phyloP scores from a whole-genome alignment of 2,113 vertebrate species.

The Bujurquina vittata region DNA sequence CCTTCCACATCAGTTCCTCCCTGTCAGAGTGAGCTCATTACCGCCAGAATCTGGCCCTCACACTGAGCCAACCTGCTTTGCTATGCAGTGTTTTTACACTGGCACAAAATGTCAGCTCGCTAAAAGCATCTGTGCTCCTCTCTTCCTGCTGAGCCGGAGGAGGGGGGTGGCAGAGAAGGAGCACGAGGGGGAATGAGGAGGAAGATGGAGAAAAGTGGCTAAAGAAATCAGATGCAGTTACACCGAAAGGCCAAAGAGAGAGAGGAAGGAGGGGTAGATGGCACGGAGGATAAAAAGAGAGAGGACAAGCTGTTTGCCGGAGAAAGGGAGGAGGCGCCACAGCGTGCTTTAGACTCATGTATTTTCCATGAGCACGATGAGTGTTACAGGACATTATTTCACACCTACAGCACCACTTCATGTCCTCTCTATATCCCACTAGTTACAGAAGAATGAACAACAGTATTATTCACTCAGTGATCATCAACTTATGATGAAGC shows the following conservation, averaged over 20 bases:
- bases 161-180: background rate
- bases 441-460: constrained; percentile 1
- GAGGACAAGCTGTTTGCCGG: constrained; percentile 47
- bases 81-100: constrained; percentile 73
- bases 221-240: constrained; percentile 52
- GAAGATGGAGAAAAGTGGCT: constrained; percentile 22
- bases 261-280: constrained; percentile 2
- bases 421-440: background rate
- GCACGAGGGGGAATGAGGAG: background rate
- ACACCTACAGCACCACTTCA: constrained; percentile 26
- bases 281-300: constrained; percentile 17
- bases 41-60: constrained; percentile 68
- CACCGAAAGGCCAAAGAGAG: constrained; percentile 25
- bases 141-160: constrained; percentile 43
- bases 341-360: constrained; percentile 33
- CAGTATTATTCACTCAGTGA: background rate
- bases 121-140: constrained; percentile 72
- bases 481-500: constrained; percentile 19
- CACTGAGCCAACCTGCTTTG: constrained; percentile 77
- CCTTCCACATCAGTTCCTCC: constrained; percentile 68
- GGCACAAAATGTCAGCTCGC: constrained; percentile 75
- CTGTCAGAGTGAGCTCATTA: constrained; percentile 77
- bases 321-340: constrained; percentile 30
- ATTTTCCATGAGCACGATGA: constrained; percentile 39
- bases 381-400: constrained; percentile 19